Base-by-base conservation (phyloP, 2,797 vertebrate species). In the Sciurus carolinensis region DNA sequence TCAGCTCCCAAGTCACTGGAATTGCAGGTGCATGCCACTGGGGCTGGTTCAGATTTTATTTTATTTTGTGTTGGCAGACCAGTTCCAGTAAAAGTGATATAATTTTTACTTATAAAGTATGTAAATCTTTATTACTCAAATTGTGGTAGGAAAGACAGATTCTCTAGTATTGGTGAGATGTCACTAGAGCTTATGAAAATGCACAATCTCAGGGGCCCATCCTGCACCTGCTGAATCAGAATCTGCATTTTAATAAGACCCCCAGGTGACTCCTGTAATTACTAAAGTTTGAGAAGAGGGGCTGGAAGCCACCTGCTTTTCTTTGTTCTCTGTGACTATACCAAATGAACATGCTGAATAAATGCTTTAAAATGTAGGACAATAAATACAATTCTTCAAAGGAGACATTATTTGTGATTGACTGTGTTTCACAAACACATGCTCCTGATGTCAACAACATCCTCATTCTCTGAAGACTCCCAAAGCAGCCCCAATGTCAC, bases 381-480 rank as follows among this genome's bases (percentile, higher is more conserved):
- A 89, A 69, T 92, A 90, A 94, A 73, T 54, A 30, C 62, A 42
- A 67, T 88, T 90, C 85, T 97, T 90, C 59, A 92, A 83, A 42
- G 80, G 87, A 93, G 92, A 82, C 89, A 39, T 36, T 95, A 90
- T 94, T 97, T 94, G 85, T 87, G 94, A 95, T 93, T 79, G 95
- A 97, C 94, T 92, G 67, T 95, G 93, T 96, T 94, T 89, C 95
- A 93, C 90, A 97, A 97, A 97, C 94, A 97, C 96, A 80, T 44
- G 28, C 59, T 94, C 91, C 95, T 92, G 94, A 96, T 95, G 95
- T 97, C 94, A 96, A 95, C 67, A 76, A 75, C 79, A 1, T 83
- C 62, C 89, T 30, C 71, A 66, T 96, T 97, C 95, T 97, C 95
- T 73, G 59, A 92, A 95, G 93, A 94, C 84, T 92, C 87, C 92